Percentiles rank a stretch among this genome's conserved stretches.
Evolutionary conservation across 2,113 vertebrate genomes (phyloP).

Genomic region (Diadophis punctatus): DNA sequence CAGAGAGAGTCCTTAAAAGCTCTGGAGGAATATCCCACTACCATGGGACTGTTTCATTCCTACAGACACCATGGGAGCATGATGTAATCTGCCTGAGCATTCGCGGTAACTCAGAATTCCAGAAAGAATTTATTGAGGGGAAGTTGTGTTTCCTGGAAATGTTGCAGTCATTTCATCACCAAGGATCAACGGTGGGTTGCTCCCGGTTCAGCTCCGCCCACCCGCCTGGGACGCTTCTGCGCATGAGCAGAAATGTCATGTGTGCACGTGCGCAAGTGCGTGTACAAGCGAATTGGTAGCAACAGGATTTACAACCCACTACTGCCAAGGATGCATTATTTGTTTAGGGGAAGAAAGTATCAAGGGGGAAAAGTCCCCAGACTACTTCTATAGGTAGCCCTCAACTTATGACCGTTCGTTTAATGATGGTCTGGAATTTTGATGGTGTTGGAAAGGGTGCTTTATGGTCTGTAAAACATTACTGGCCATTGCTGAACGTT

Average conservation of each 20-base stretch:
- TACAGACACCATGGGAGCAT: background rate
- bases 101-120: constrained; percentile 2
- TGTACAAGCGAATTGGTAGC: no score
- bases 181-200: fast-evolving
- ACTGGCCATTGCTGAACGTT: background rate
- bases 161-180: background rate
- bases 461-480: background rate
- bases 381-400: background rate
- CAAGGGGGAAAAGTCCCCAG: background rate
- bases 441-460: background rate
- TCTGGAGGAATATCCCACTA: background rate
- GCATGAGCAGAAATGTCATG: no score
- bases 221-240: no score
- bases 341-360: background rate
- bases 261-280: no score
- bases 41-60: constrained; percentile 1
- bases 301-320: no score
- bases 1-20: background rate
- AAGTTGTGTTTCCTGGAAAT: constrained; percentile 17
- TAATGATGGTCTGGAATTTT: background rate
- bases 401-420: background rate
- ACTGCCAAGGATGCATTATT: fast-evolving
- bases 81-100: background rate
- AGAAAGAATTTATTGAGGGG: constrained; percentile 16
- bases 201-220: no score